These are phyloP conservation scores for Glandiceps talaboti DNA, from an alignment of 53 echinoderm and acorn worm genomes.

Conservation along the genomic window DNA sequence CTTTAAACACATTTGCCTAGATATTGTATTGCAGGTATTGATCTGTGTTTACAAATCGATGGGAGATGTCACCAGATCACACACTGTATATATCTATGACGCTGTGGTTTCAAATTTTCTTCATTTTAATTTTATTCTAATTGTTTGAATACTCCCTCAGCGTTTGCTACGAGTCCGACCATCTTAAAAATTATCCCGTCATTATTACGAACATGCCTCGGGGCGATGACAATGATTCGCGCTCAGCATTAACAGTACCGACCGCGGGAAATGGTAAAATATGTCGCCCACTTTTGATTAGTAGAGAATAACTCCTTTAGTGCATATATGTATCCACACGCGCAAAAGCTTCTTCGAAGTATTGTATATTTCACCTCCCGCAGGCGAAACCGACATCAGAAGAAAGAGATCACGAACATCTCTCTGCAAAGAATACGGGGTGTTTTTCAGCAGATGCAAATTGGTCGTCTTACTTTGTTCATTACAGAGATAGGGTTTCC, in stretches of 20 bases:
- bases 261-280: neutral
- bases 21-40: neutral
- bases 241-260: neutral
- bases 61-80: neutral
- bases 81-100: neutral
- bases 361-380: neutral
- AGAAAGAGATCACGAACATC: neutral
- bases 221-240: neutral
- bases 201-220: neutral
- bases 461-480: neutral
- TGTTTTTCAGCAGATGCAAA: neutral
- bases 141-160: neutral
- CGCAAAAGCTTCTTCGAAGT: neutral
- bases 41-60: neutral
- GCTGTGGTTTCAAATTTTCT: neutral
- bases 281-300: neutral
- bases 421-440: neutral
- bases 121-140: neutral
- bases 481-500: neutral
- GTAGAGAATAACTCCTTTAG: neutral
- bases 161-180: neutral
- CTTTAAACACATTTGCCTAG: neutral
- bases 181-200: neutral
- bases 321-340: neutral
- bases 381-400: neutral